Evolutionary conservation across 2,888 invertebrate species (phyloP).

Genomic region (Vesta saturnalis): DNA sequence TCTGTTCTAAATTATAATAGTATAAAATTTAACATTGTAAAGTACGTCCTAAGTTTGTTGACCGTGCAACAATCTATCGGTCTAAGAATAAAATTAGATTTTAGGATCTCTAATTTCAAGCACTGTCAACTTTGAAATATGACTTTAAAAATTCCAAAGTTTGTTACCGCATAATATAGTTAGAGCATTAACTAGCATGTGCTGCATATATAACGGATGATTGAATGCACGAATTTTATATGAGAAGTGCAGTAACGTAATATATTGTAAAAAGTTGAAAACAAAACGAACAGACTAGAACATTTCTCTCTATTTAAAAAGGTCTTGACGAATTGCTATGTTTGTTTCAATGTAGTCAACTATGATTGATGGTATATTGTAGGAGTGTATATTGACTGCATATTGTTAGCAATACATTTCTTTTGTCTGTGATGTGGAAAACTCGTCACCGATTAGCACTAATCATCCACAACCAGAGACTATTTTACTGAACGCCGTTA

Average conservation of each 20-base stretch:
- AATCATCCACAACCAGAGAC: no score
- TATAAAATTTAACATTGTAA: no score
- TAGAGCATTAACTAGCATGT: background rate
- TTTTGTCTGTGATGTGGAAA: no score
- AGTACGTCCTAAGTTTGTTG: background rate
- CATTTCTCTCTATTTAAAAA: background rate
- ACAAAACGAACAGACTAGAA: background rate
- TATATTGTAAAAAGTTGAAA: no score
- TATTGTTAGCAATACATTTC: no score
- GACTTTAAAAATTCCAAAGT: slow-evolving; percentile 7
- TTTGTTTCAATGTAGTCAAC: background rate
- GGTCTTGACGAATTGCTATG: background rate
- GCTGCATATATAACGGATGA: background rate
- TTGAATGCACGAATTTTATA: background rate
- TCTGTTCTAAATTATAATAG: no score
- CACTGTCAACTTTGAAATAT: slow-evolving; percentile 13
- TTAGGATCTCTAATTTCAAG: slow-evolving; percentile 9
- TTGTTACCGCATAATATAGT: slow-evolving; percentile 4
- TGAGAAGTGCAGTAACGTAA: background rate
- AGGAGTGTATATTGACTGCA: no score
- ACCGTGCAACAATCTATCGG: background rate
- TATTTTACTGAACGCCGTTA: no score
- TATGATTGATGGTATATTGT: no score
- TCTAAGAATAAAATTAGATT: slow-evolving; percentile 9
- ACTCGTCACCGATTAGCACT: no score